These are phyloP conservation scores for Phallusia fumigata DNA, from an alignment of 23 tunicate species.

Conservation along the genomic window DNA sequence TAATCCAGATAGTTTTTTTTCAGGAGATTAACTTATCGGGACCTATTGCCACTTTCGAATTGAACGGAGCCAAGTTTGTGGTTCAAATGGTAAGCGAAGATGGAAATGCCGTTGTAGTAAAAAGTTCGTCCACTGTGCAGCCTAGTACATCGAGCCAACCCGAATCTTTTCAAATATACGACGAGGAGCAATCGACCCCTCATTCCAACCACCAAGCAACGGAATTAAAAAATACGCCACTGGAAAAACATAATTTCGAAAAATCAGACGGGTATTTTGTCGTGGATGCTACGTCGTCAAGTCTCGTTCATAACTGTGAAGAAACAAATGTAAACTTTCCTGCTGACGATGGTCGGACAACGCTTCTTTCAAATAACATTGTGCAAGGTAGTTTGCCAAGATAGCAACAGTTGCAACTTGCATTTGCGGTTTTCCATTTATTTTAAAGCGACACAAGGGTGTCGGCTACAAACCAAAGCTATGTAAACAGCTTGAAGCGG, in stretches of 20 bases:
- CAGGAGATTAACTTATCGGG: background rate
- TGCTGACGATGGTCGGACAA: background rate
- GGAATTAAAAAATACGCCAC: background rate
- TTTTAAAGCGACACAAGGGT: too few species aligned
- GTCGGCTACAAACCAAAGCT: too few species aligned
- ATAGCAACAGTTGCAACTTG: too few species aligned
- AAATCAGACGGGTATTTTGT: background rate
- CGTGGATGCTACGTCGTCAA: background rate
- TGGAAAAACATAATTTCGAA: background rate
- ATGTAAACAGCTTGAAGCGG: too few species aligned
- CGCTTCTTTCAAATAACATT: background rate
- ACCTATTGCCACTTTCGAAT: slow-evolving; percentile 16
- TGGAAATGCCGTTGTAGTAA: background rate
- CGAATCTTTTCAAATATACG: background rate
- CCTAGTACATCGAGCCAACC: background rate
- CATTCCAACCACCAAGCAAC: background rate
- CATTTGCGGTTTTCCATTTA: too few species aligned
- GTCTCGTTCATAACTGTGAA: background rate
- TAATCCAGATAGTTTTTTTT: background rate
- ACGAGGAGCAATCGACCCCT: background rate
- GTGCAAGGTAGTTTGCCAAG: too few species aligned
- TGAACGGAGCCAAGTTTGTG: slow-evolving; percentile 19
- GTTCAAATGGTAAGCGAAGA: slow-evolving; percentile 23
- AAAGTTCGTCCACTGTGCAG: background rate
- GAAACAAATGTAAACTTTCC: background rate